Evolutionary conservation across 1,140 invertebrate genomes (phyloP), one percentile per base, ranked within the genome.

Genomic region (Hyposmocoma kahamanoa): DNA sequence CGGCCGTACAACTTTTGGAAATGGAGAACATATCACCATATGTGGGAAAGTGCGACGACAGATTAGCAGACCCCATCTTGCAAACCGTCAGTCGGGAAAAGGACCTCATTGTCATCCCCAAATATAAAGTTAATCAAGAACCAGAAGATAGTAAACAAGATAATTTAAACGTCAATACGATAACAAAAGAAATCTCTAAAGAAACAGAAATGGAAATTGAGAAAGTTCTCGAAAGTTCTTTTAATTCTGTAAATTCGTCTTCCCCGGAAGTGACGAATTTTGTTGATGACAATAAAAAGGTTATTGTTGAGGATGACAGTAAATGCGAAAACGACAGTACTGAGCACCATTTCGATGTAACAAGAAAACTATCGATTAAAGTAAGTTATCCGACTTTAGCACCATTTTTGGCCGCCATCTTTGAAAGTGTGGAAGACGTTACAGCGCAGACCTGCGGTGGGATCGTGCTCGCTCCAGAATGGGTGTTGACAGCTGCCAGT

Each of bases 401-500:
- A 42, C 51, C 58, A 44, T 64, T 59, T 55, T 47, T 67, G 39
- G 64, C 56, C 8, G 62, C 68, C 46, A 72, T 72, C 11, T 72
- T 72, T 58, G 68, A 72, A 53, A 63, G 62, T 4, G 22, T 66
- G 30, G 50, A 42, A 15, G 66, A 68, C 38, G 42, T 63, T 18
- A 72, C 68, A 13, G 68, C 65, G 45, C 65, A 66, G 51, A 68
- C 68, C 11, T 72, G 68, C 22, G 58, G 52, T 4, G 68, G 65
- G 5, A 57, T 53, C 10, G 22, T 72, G 26, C 8, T 72, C 26
- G 44, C 65, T 1, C 28, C 57, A 1, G 44, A 44, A n/a, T 72
- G 60, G 60, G 65, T 72, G 21, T 50, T 72, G 10, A 72, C 68
- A 3, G 56, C 60, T 10, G 53, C 60, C 9, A 56, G 43, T 44